Base-by-base conservation (phyloP, 2,113 vertebrate genomes). In the Rynchops niger region DNA sequence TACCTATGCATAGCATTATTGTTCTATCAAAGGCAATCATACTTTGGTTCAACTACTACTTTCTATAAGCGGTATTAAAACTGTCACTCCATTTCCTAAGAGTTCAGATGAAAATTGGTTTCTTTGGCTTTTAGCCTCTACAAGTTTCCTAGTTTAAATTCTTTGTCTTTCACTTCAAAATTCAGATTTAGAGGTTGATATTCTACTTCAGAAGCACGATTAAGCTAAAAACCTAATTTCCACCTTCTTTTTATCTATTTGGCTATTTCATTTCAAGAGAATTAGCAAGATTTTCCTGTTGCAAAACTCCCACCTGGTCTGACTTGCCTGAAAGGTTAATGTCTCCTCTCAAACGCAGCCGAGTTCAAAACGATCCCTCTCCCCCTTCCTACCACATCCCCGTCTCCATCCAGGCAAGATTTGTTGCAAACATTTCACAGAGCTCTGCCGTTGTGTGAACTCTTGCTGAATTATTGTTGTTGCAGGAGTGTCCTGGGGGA, bases 381-480 rank as follows among this genome's bases (percentile, higher is more conserved):
- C 77, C 83, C 83, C 63, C n/a, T 81, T 86, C 86, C 86, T 21
- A 38, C n/a, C 77, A 66, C 59, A 91, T 53, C 63, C 77, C 56
- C 84, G 78, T 82, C 90, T 85, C 86, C 53, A 72, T 22, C 78
- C 86, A 87, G 81, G 88, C 86, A 45, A 91, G 94, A 96, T 94
- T 94, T 95, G 93, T 13, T 87, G 82, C 87, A 63, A 93, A 90
- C 67, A 91, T 83, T 95, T 91, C 93, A 80, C 91, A 93, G 86
- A 95, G 89, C 91, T 88, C 87, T 59, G 82, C 62, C 38, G 3
- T 25, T 50, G 93, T 89, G 93, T 96, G 95, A 95, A 93, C 94
- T 93, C 89, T 62, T 66, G 82, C 87, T 80, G 95, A 97, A 91
- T 96, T 95, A 93, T 14, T 96, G 96, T 96, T 97, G 95, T 95